Base-by-base conservation (phyloP, 2,797 vertebrate species). In the Mareca penelope region DNA sequence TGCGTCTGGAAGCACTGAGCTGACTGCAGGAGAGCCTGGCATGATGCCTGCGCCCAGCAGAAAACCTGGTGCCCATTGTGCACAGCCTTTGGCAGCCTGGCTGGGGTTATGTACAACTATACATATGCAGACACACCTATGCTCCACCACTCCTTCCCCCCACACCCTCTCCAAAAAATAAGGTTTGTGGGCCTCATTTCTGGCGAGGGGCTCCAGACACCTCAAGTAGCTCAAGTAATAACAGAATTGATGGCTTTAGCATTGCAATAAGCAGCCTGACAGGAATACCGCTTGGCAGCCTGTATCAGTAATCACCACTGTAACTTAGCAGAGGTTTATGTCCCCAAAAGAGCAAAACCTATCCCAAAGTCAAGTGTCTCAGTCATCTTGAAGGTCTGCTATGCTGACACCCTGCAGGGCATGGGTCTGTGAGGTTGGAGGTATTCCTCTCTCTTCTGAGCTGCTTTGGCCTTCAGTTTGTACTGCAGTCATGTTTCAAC, bases 51-150 rank as follows among this genome's bases (percentile, higher is more conserved):
- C 6, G 2, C 35, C 12, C 0, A 0, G 40, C 2, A 82, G 46
- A 86, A 80, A 72, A n/a, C 17, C 28, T 0, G 0, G 28, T 35
- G 57, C 3, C 3, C 0, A 1, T 26, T 15, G 46, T 46, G 12
- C 56, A 59, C 12, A n/a, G 24, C 39, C 39, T 56, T 24, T 17
- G 22, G 39, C 64, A 63, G 37, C 44, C 50, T 6, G 4, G 16
- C 78, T 53, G 52, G 28, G 8, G 28, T 29, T 53, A 29, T 10
- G 52, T 31, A 17, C 28, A 53, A 29, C 52, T 16, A 13, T 16
- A 17, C 9, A 16, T 31, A 53, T 29, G 28, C 24, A 57, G 53
- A 19, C 31, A 68, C 7, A 11, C 3, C 11, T 8, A 3, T 0
- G 3, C 18, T 69, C 23, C 37, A 17, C 1, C 15, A 46, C 26